Evolutionary conservation across 2,888 invertebrate species (phyloP).

Genomic region (Drosophila quasianomalipes): DNA sequence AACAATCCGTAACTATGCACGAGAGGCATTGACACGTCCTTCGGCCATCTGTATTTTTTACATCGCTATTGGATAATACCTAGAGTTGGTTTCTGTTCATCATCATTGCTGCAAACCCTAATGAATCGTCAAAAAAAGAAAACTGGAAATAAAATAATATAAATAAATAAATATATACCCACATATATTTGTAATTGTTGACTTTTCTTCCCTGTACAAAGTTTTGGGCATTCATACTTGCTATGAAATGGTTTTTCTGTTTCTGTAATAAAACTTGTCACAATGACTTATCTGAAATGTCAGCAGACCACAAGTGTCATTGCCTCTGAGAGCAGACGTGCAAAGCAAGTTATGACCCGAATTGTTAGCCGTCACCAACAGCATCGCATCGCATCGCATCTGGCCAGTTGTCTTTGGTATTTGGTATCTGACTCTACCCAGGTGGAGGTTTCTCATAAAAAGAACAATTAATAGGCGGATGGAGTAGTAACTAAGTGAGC

Average conservation of each 20-base stretch:
- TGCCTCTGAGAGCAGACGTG: constrained; percentile 62
- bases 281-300: constrained; percentile 76
- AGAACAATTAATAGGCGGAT: constrained; percentile 66
- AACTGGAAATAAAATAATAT: background rate
- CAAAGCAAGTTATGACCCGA: constrained; percentile 75
- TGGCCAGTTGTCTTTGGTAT: constrained; percentile 13
- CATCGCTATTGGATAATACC: constrained; percentile 41
- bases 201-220: constrained; percentile 41
- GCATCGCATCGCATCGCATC: constrained; percentile 8
- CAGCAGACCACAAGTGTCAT: constrained; percentile 74
- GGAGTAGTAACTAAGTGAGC: constrained; percentile 18
- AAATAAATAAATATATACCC: background rate
- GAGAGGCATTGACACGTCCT: constrained; percentile 45
- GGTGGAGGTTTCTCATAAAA: constrained; percentile 59
- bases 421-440: constrained; percentile 28
- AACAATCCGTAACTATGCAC: constrained; percentile 22
- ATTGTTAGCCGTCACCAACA: constrained; percentile 49
- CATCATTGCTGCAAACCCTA: constrained; percentile 35
- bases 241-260: constrained; percentile 38
- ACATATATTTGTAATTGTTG: constrained; percentile 2
- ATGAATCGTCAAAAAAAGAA: constrained; percentile 32
- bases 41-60: constrained; percentile 43
- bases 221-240: constrained; percentile 15
- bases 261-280: constrained; percentile 49
- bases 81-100: constrained; percentile 13